Evolutionary conservation across 2,888 invertebrate genomes (phyloP).

Genomic region (Cantharis flavilabris): DNA sequence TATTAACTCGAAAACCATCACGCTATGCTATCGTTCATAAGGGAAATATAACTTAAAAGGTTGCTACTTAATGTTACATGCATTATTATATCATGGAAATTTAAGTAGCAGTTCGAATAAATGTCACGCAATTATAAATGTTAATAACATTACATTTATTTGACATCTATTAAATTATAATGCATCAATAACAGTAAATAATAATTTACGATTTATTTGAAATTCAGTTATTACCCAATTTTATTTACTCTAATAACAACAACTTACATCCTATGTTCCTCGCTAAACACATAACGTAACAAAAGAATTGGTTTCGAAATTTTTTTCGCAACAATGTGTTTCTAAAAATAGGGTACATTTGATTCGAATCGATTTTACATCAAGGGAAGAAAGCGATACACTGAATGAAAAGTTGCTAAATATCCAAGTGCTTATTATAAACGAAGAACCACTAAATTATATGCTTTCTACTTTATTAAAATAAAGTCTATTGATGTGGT

Average conservation of each 20-base stretch:
- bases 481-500: neutral
- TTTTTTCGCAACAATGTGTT: neutral
- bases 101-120: conserved; percentile 17
- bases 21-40: conserved; percentile 11
- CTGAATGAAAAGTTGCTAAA: neutral
- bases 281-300: neutral
- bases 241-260: neutral
- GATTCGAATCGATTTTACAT: neutral
- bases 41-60: conserved; percentile 14
- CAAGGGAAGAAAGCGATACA: neutral
- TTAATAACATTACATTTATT: conserved; percentile 14
- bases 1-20: conserved; percentile 5
- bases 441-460: neutral
- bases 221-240: neutral
- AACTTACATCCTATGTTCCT: neutral
- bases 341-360: neutral
- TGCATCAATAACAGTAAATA: neutral
- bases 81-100: conserved; percentile 16
- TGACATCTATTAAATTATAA: conserved; percentile 12
- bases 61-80: conserved; percentile 16
- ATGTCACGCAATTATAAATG: conserved; percentile 22
- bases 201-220: neutral
- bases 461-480: neutral
- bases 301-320: neutral
- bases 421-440: neutral